Evolutionary conservation across 2,113 vertebrate genomes (phyloP), one percentile per base, ranked within the genome.

Genomic region (Lasiurus cinereus): DNA sequence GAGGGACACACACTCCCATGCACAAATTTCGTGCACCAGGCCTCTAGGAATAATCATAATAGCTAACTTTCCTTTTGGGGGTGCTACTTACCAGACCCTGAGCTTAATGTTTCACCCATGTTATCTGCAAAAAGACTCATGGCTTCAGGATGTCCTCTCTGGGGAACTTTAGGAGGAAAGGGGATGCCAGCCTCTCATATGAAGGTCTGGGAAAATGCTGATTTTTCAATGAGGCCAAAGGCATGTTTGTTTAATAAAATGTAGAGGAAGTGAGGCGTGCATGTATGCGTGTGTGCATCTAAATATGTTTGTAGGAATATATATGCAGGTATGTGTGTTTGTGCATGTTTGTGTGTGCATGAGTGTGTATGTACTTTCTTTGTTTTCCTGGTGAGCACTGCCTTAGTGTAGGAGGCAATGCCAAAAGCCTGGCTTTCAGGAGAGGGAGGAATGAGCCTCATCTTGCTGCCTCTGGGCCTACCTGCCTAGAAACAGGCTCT

Each of bases 261-360:
- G n/a, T 15, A 36, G 43, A 39, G 18, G 22, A 82, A 29, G 24
- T 4, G 22, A 3, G 10, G 11, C 18, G 1, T 43, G 19, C 6
- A 4, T 15, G 76, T 13, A 29, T 22, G 18, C 1, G 2, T 18
- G 21, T n/a, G 39, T 15, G 18, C 6, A 8, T 21, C 19, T 54
- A 8, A 2, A 16, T 31, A n/a, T 16, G 22, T 33, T 6, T 48
- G 52, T 54, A 10, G 3, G 5, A 11, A 2, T 16, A 1, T 29
- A 0, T 2, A 1, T 27, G 24, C 33, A n/a, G 2, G 1, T 11
- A 1, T 6, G 1, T 29, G 1, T 6, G 1, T 16, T 0, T 8
- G 22, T 19, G 11, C 7, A 1, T 27, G 14, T 10, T 15, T 56
- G 54, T 56, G 54, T 24, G 0, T 14, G 33, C 0, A 1, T 66